These are phyloP conservation scores for Meloe dianella DNA, from an alignment of 2,888 invertebrate genomes.

Conservation along the genomic window DNA sequence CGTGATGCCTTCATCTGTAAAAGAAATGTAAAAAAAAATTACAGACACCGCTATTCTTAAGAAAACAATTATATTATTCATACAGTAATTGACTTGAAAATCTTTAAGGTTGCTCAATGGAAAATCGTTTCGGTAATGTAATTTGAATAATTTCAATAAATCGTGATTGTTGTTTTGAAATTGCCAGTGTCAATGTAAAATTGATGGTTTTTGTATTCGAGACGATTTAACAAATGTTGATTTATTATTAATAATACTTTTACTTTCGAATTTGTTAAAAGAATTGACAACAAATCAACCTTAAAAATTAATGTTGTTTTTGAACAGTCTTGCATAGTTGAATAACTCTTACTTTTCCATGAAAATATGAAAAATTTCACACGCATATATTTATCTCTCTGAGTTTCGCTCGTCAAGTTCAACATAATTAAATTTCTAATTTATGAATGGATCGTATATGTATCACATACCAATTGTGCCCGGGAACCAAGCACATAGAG, in stretches of 20 bases:
- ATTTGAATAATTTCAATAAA: not conserved
- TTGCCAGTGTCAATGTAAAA: not conserved
- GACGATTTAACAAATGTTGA: not conserved
- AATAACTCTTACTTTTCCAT: not conserved
- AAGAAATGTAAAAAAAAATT: constrained; percentile 14
- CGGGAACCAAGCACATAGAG: constrained; percentile 92
- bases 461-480: constrained; percentile 76
- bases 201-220: not conserved
- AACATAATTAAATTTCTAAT: constrained; percentile 25
- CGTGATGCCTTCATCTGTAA: constrained; percentile 87
- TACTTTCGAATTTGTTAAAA: not conserved
- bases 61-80: not conserved
- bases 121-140: constrained; percentile 6
- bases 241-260: not conserved
- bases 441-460: constrained; percentile 21
- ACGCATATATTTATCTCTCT: not conserved
- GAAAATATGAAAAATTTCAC: not conserved
- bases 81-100: not conserved
- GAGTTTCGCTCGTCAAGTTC: not conserved
- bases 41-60: not conserved
- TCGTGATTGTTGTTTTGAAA: constrained; percentile 2
- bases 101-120: not conserved
- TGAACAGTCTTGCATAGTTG: not conserved
- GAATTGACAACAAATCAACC: not conserved
- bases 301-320: not conserved